Evolutionary conservation across 2,888 invertebrate genomes (phyloP).

Genomic region (Xestobium rufovillosum): DNA sequence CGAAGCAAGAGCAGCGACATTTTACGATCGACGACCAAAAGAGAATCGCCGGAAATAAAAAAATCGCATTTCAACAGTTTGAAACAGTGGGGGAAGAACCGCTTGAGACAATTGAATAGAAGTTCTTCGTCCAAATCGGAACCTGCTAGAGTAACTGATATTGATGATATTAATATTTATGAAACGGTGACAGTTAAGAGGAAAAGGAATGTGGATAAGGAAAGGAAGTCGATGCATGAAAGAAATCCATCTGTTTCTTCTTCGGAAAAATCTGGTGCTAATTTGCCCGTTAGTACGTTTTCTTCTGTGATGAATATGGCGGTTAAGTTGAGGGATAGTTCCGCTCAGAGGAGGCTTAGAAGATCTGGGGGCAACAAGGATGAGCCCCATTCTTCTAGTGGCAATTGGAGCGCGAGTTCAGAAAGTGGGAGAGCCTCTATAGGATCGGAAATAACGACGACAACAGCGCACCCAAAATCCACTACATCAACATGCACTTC

Average conservation of each 20-base stretch:
- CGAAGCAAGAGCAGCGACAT: slow-evolving; percentile 72
- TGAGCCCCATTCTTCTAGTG: slow-evolving; percentile 82
- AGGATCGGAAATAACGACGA: slow-evolving; percentile 73
- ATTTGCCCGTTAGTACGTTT: slow-evolving; percentile 48
- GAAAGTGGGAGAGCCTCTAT: slow-evolving; percentile 81
- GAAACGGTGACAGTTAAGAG: slow-evolving; percentile 60
- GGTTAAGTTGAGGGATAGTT: slow-evolving; percentile 71
- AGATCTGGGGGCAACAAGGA: slow-evolving; percentile 62
- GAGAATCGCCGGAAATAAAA: slow-evolving; percentile 54
- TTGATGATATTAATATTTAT: slow-evolving; percentile 56
- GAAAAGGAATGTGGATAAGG: slow-evolving; percentile 53
- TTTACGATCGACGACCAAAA: slow-evolving; percentile 52
- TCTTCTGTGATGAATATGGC: slow-evolving; percentile 52
- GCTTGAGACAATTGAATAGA: slow-evolving; percentile 66
- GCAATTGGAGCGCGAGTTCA: slow-evolving; percentile 92
- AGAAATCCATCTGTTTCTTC: slow-evolving; percentile 68
- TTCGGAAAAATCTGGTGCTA: slow-evolving; percentile 60
- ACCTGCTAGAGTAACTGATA: slow-evolving; percentile 47
- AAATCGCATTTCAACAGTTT: slow-evolving; percentile 71
- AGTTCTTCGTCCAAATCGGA: slow-evolving; percentile 50
- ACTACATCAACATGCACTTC: slow-evolving; percentile 61
- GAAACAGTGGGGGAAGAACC: slow-evolving; percentile 78
- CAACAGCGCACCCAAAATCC: slow-evolving; percentile 63
- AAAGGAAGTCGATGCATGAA: slow-evolving; percentile 62
- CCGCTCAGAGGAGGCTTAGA: slow-evolving; percentile 62